Base-by-base conservation (phyloP, 2,888 invertebrate species). In the Malthinus seriepunctatus region DNA sequence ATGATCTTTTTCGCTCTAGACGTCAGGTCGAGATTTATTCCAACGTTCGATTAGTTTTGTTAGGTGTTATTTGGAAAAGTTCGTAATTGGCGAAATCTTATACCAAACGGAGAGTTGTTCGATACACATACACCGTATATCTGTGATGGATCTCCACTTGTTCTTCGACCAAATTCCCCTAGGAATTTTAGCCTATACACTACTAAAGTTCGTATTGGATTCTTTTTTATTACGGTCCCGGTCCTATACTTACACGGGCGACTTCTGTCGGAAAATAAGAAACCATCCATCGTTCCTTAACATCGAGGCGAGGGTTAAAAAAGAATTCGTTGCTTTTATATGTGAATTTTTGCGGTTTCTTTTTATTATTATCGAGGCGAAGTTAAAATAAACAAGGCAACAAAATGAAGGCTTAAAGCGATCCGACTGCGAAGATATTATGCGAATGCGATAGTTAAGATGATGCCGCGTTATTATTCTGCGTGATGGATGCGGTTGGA, bases 1-100 rank as follows among this genome's bases (percentile, higher is more conserved):
- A 62, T 62, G 53, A 60, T 55, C 62, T 57, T 46, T 44, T 62
- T 44, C 57, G 52, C 51, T 58, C 55, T 51, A 32, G 38, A 52
- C 59, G 60, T 63, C 60, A 48, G 52, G 47, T 54, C 38, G 62
- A 66, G 66, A 67, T 65, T 66, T 67, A 66, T 67, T 64, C 64
- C 60, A 62, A 52, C 66, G 64, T 69, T 69, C 67, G 68, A 69
- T 69, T 68, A 69, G 68, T 67, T 68, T 55, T 60, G 56, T 62
- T n/a, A 63, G 64, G 60, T 62, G 60, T 56, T 56, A 62, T 57
- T 59, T 57, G 62, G 65, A 62, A 67, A 69, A 68, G 55, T 69
- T 69, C 63, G 65, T 68, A 68, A 67, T 69, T 68, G 69, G 64
- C 63, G 63, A 58, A 62, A 63, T 56, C 62, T 54, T 56, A 39